Base-by-base conservation (phyloP, 2,113 vertebrate genomes). In the Lophura nycthemera region DNA sequence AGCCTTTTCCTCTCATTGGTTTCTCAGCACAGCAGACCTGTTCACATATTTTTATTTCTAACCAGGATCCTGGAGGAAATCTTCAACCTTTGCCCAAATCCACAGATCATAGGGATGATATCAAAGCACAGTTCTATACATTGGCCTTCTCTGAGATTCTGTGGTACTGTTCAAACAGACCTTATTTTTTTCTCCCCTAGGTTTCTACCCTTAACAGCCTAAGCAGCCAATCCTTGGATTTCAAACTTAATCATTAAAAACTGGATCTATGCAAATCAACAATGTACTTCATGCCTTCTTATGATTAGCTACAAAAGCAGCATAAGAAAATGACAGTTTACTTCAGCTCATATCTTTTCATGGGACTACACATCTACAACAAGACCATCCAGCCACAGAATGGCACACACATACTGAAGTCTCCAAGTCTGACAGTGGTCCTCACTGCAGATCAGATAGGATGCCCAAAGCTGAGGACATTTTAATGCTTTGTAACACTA, bases 351-450 rank as follows among this genome's bases (percentile, higher is more conserved):
- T 36, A 21, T 42, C 76, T 59, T 79, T 64, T 10, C 27, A 64
- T 5, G 22, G 36, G 32, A 47, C 45, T 78, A 34, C 16, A 34
- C 24, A 11, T 34, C 66, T 38, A 1, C 13, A 56, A 47, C 24
- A 36, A 86, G 24, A 74, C 64, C 61, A 64, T n/a, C 25, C 63
- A 66, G 36, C 6, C 1, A 0, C 8, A 11, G 19, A 69, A 52
- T 60, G 20, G 9, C 69, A 52, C 27, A 19, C 47, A 12, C 4
- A 2, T 0, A 3, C 48, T 6, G 10, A 34, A 27, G 36, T n/a
- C n/a, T n/a, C n/a, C n/a, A n/a, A n/a, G n/a, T 43, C 38, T 15
- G 57, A 38, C 12, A 64, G 30, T 0, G 0, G 25, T n/a, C 43
- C 65, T 85, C 36, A 10, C 64, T 72, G 19, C 40, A 77, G 32